Evolutionary conservation across 2,113 vertebrate genomes (phyloP), one percentile per base, ranked within the genome.

Genomic region (Lipophrys pholis): DNA sequence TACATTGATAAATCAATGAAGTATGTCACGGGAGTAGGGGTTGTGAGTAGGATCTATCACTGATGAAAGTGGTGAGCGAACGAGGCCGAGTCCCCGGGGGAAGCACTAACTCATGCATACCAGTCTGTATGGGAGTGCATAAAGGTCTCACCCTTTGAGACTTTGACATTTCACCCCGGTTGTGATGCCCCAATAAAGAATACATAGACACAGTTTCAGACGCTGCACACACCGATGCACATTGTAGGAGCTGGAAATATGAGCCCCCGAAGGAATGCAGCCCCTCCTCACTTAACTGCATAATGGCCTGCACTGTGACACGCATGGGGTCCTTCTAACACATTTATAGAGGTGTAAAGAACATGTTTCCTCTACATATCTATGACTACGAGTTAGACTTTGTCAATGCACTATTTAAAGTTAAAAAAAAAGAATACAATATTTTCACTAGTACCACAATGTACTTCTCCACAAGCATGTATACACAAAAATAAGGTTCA

Each of bases 191-290:
- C 21, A 56, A 68, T 57, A 69, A 87, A 88, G 69, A 76, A 87
- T 67, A 80, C 14, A 60, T 14, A 49, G 51, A 73, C 67, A 63
- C 58, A 81, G 50, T 79, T 69, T 78, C 64, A 86, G 70, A 65
- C 53, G 70, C 53, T 36, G 41, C 61, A 74, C 56, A 73, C 64
- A 75, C 59, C 15, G 10, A 43, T n/a, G 17, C 54, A 78, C 73
- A 69, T 71, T 73, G 71, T 74, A 42, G 55, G 58, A 53, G 64
- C 53, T 51, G 0, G 85, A 84, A 93, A 93, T 65, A 43, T 41
- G 85, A 92, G 51, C 76, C 54, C 57, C 8, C 15, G 17, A 61
- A 86, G 83, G 89, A 91, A 92, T 90, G 87, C 68, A 63, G 66
- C 60, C 82, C 82, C 84, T 30, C 73, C 50, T 3, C 41, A 67